phyloP scores from a whole-genome alignment of 2,888 invertebrate genomes.

The Agrypnus murinus region DNA sequence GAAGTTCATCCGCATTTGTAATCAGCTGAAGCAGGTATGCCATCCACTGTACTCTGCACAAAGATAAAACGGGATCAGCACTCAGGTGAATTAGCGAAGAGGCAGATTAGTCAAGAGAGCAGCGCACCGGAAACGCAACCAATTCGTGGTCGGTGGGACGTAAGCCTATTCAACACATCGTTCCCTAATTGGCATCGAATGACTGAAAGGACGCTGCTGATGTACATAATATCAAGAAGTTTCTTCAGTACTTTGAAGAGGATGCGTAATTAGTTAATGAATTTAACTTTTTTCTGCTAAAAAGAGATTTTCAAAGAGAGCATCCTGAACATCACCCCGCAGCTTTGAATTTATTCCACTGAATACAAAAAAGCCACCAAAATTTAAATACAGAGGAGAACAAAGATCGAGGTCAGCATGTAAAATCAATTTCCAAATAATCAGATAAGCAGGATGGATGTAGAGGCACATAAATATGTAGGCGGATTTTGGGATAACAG shows the following conservation, averaged over 20 bases:
- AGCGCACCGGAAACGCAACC: slow-evolving; percentile 62
- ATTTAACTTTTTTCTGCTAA: slow-evolving; percentile 15
- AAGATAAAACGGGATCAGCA: slow-evolving; percentile 69
- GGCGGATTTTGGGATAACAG: slow-evolving; percentile 70
- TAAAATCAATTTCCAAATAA: slow-evolving; percentile 68
- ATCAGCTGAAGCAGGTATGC: slow-evolving; percentile 65
- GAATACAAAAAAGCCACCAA: background rate
- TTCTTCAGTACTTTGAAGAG: slow-evolving; percentile 24
- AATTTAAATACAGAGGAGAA: slow-evolving; percentile 4
- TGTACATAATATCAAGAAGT: slow-evolving; percentile 31
- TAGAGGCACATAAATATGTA: slow-evolving; percentile 66
- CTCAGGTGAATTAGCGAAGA: slow-evolving; percentile 68
- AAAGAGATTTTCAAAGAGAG: slow-evolving; percentile 1
- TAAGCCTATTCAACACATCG: slow-evolving; percentile 63
- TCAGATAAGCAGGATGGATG: slow-evolving; percentile 67
- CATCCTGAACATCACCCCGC: background rate
- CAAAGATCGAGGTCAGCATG: slow-evolving; percentile 67
- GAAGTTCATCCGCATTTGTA: slow-evolving; percentile 67
- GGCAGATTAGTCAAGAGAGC: slow-evolving; percentile 69
- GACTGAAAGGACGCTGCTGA: slow-evolving; percentile 36
- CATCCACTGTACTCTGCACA: slow-evolving; percentile 65
- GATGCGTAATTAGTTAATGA: slow-evolving; percentile 41
- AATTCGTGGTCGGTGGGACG: slow-evolving; percentile 67
- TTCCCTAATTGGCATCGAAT: slow-evolving; percentile 59
- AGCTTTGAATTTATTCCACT: background rate